Evolutionary conservation across 2,888 invertebrate genomes (phyloP).

Genomic region (Tetranychus piercei): DNA sequence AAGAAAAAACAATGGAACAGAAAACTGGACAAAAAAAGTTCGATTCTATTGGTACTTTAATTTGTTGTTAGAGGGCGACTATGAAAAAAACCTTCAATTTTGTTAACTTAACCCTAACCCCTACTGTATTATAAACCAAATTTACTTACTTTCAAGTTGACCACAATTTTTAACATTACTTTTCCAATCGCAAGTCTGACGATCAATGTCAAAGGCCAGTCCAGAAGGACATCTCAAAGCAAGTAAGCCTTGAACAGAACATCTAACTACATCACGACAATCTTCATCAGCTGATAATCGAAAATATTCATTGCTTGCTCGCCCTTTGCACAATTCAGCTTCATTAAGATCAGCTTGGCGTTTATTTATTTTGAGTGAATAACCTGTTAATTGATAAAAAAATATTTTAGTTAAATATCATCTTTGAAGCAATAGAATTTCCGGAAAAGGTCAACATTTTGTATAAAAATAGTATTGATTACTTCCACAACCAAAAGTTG

Average conservation of each 20-base stretch:
- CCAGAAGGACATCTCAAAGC: conserved; percentile 72
- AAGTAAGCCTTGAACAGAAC: conserved; percentile 46
- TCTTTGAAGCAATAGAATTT: neutral
- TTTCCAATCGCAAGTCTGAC: conserved; percentile 92
- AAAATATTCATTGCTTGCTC: conserved; percentile 80
- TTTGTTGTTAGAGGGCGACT: too few species aligned
- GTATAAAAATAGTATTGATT: too few species aligned
- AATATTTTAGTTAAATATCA: neutral
- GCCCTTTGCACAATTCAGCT: conserved; percentile 56
- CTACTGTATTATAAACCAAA: too few species aligned
- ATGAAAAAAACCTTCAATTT: too few species aligned
- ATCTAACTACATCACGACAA: conserved; percentile 84
- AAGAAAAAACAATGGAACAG: too few species aligned
- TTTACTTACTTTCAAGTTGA: conserved; percentile 67
- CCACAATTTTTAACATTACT: conserved; percentile 89
- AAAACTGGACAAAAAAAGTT: too few species aligned
- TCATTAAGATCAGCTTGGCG: conserved; percentile 39
- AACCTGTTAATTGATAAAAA: neutral
- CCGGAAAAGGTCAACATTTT: too few species aligned
- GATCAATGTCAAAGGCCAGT: conserved; percentile 77
- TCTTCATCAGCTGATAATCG: conserved; percentile 61
- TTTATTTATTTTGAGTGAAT: neutral
- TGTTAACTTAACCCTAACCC: too few species aligned
- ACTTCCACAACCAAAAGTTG: too few species aligned
- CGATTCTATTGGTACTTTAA: too few species aligned